Conservation (phyloP, 1,140 invertebrate species). For the Adelges cooleyi region DNA sequence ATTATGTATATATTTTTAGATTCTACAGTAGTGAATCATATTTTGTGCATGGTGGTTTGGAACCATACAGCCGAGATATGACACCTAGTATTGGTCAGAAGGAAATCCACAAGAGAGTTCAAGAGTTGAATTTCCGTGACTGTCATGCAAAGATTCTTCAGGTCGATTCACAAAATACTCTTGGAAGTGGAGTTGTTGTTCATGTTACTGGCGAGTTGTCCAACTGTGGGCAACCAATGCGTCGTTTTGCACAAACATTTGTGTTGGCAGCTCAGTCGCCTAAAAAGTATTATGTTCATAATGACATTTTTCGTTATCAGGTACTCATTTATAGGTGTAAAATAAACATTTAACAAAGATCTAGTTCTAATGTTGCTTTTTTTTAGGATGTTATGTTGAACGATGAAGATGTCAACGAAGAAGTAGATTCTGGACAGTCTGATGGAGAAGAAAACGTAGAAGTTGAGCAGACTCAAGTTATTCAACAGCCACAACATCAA, state of each 20-base stretch:
- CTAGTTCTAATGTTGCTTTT: background rate
- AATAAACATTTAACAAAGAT: too few relatives aligned
- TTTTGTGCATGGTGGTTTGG: constrained; percentile 86
- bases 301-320: constrained; percentile 97
- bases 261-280: constrained; percentile 86
- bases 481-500: constrained; percentile 22
- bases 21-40: constrained; percentile 93
- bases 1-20: constrained; percentile 41
- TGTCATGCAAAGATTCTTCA: constrained; percentile 95
- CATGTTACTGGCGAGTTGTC: constrained; percentile 94
- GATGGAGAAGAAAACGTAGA: constrained; percentile 54
- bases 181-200: constrained; percentile 89
- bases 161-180: constrained; percentile 77
- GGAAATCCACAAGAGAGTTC: constrained; percentile 91
- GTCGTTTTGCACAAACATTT: constrained; percentile 95
- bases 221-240: constrained; percentile 90
- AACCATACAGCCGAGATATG: constrained; percentile 64
- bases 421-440: constrained; percentile 46
- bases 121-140: constrained; percentile 87
- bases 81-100: constrained; percentile 80
- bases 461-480: constrained; percentile 32
- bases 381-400: constrained; percentile 56
- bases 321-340: too few relatives aligned
- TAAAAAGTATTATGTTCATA: constrained; percentile 95
- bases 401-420: constrained; percentile 56